These are phyloP conservation scores for Notolepis coatsorum DNA, from an alignment of 2,797 vertebrate genomes.

Conservation along the genomic window DNA sequence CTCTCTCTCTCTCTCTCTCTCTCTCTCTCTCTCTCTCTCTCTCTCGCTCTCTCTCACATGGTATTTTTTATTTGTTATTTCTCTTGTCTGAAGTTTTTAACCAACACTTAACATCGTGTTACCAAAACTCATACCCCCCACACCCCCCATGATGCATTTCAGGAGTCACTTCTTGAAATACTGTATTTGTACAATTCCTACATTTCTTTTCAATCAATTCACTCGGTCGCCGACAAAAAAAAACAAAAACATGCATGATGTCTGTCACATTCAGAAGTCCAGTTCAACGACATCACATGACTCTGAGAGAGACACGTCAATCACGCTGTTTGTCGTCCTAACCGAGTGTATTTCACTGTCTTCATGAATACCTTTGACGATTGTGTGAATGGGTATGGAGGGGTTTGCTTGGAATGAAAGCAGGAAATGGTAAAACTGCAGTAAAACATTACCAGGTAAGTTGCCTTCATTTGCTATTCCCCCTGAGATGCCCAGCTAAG, in stretches of 20 bases:
- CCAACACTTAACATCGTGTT: conserved; percentile 45
- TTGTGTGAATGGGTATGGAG: conserved; percentile 18
- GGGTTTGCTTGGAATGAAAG: conserved; percentile 14
- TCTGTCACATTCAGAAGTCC: conserved; percentile 50
- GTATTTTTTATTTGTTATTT: conserved; percentile 18
- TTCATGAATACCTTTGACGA: not conserved
- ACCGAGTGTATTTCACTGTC: not conserved
- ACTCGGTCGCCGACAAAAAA: conserved; percentile 35
- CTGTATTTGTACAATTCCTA: conserved; percentile 44
- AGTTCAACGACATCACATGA: conserved; percentile 21
- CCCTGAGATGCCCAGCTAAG: not conserved
- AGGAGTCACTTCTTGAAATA: conserved; percentile 69
- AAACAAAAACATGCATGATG: conserved; percentile 74
- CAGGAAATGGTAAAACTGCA: conserved; percentile 11
- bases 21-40: conserved; percentile 15
- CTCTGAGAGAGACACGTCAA: conserved; percentile 13
- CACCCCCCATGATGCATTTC: conserved; percentile 78
- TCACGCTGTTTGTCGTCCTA: conserved; percentile 30
- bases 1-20: not conserved
- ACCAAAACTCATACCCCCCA: conserved; percentile 65
- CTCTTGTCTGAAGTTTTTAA: conserved; percentile 9
- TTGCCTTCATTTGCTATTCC: not conserved
- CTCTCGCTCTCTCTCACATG: conserved; percentile 24
- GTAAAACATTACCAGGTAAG: conserved; percentile 54
- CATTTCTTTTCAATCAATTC: conserved; percentile 45